Evolutionary conservation across 2,797 vertebrate genomes (phyloP), one percentile per base, ranked within the genome.

Genomic region (Acanthopagrus latus): DNA sequence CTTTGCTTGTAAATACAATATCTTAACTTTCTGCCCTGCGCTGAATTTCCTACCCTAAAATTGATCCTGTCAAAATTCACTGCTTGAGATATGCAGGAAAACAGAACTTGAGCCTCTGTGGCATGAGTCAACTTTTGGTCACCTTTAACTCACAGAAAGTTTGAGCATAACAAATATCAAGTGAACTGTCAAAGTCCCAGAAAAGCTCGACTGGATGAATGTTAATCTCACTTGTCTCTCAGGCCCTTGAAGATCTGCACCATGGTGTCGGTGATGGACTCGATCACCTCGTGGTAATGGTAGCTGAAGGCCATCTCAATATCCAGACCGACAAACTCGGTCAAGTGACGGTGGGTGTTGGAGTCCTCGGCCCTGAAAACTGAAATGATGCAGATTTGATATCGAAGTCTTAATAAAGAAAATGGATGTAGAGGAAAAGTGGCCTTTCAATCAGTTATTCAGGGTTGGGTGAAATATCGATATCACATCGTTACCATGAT

Each of bases 261-360:
- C 96, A 99, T 95, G 71, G 98, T 98, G 86, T 98, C 96, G 20
- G 97, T 98, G 94, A 99, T 99, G 82, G 97, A 97, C 91, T 98
- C 97, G 10, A 99, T 94, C 85, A 99, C 98, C 92, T 99, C 98
- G 47, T 99, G 97, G 92, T 99, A 99, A 91, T 99, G 98, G 85
- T 99, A 99, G 94, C 95, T 97, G 92, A 99, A 99, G 71, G 97
- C 95, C 97, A 99, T 97, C 95, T 99, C 98, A 85, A 99, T 99
- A 95, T 99, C 98, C 95, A 99, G 95, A 79, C 98, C 98, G 89
- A 99, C 98, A 92, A 99, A 99, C 92, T 99, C 98, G 0, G 98
- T 99, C 92, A 99, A 79, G 91, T 99, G 98, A 76, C 98, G 97
- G 83, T 99, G 98, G 63, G 98, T 99, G 94, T 99, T 99, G 80